Conservation (phyloP, 2,888 invertebrate species). For the Hydroisotoma schaefferi region DNA sequence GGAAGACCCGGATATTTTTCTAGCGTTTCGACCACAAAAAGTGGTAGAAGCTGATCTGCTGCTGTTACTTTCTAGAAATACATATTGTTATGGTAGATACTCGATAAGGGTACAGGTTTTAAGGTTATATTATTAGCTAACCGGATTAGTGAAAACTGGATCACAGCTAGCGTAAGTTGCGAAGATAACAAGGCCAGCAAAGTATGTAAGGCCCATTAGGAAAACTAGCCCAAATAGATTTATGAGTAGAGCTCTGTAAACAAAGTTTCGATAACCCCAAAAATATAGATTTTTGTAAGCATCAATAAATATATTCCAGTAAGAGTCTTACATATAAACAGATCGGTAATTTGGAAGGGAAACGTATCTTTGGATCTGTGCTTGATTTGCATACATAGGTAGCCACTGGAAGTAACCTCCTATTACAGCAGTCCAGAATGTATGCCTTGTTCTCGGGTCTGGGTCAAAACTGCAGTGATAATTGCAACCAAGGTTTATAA, state of each 20-base stretch:
- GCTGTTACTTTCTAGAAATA: conserved; percentile 61
- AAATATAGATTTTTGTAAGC: conserved; percentile 17
- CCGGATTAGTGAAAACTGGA: conserved; percentile 15
- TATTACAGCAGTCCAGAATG: conserved; percentile 42
- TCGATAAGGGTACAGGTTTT: neutral
- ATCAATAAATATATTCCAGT: conserved; percentile 6
- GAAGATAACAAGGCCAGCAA: conserved; percentile 45
- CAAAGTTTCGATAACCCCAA: conserved; percentile 1
- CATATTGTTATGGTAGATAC: neutral
- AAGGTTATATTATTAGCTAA: neutral
- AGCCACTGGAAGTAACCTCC: conserved; percentile 44
- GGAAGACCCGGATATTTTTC: conserved; percentile 73
- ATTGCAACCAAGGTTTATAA: neutral
- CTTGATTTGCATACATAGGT: conserved; percentile 47
- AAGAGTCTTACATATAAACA: conserved; percentile 37
- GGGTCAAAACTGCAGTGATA: conserved; percentile 40
- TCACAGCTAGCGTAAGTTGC: conserved; percentile 44
- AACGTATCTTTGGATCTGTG: conserved; percentile 47
- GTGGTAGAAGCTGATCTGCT: conserved; percentile 78
- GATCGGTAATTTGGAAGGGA: conserved; percentile 39
- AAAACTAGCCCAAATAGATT: conserved; percentile 44
- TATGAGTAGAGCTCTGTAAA: conserved; percentile 40
- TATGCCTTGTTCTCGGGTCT: conserved; percentile 43
- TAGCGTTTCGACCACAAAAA: conserved; percentile 81
- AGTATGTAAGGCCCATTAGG: conserved; percentile 44